phyloP scores from a whole-genome alignment of 1,140 invertebrate species.

The Neodiprion lecontei region DNA sequence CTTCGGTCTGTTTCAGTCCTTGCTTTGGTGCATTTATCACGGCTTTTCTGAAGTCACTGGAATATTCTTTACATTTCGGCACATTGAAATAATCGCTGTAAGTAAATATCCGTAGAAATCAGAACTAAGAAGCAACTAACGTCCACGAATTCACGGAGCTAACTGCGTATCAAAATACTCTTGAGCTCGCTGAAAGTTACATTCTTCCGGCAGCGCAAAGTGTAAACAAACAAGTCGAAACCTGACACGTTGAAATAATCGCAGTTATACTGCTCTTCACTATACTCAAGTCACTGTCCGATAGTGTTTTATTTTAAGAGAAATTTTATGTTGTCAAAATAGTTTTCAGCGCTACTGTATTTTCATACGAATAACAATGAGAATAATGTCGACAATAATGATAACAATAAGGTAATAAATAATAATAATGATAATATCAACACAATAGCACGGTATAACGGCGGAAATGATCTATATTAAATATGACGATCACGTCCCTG shows the following conservation, averaged over 20 bases:
- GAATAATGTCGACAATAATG: no score
- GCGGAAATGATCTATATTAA: no score
- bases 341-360: no score
- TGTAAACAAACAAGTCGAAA: conserved; percentile 17
- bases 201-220: not conserved
- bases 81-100: not conserved
- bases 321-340: no score
- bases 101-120: conserved; percentile 11
- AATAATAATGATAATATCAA: no score
- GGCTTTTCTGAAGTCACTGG: no score
- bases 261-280: conserved; percentile 12
- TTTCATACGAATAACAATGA: no score
- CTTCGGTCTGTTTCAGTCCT: no score
- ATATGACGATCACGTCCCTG: no score
- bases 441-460: no score
- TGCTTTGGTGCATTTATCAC: no score
- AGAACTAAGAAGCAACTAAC: conserved; percentile 4
- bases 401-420: no score
- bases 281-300: conserved; percentile 7
- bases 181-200: not conserved
- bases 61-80: conserved; percentile 12
- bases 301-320: conserved; percentile 5
- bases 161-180: conserved; percentile 3
- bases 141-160: conserved; percentile 7
- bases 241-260: conserved; percentile 9